A percentile compares a stretch with the other conserved stretches of the same genome.
Conservation (phyloP, 2,113 vertebrate species). For the Sarotherodon lohbergeri region DNA sequence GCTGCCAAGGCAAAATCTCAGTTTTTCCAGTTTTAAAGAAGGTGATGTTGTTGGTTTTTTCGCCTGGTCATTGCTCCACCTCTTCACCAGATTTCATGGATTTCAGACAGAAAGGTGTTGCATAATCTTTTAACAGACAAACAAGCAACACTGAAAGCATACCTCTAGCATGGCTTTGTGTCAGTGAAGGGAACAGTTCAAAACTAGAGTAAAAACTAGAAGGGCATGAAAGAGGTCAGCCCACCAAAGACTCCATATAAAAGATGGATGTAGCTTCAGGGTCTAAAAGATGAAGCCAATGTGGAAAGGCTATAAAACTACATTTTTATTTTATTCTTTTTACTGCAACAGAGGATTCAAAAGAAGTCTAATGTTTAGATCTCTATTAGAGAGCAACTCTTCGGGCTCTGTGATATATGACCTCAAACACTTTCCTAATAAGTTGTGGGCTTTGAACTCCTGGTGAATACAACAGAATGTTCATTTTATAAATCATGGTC, state of each 20-base stretch:
- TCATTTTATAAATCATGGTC: neutral
- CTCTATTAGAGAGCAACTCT: neutral
- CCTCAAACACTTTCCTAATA: neutral
- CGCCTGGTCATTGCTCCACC: neutral
- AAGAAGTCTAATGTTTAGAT: neutral
- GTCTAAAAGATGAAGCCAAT: neutral
- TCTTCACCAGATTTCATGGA: neutral
- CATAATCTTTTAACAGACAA: neutral
- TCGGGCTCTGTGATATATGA: neutral
- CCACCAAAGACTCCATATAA: neutral
- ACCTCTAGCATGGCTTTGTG: neutral
- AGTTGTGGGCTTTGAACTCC: neutral
- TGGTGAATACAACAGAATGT: neutral
- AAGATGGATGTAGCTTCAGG: neutral
- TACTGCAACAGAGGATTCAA: neutral
- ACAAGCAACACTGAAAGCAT: neutral
- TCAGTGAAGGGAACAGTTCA: neutral
- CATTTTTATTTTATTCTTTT: neutral
- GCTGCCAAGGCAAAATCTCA: neutral
- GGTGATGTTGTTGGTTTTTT: neutral
- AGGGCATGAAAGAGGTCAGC: neutral
- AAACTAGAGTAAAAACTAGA: neutral
- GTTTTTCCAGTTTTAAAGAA: neutral
- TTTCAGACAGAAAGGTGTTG: neutral
- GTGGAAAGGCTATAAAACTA: neutral